Evolutionary conservation across 2,888 invertebrate genomes (phyloP).

Genomic region (Unio pictorum): DNA sequence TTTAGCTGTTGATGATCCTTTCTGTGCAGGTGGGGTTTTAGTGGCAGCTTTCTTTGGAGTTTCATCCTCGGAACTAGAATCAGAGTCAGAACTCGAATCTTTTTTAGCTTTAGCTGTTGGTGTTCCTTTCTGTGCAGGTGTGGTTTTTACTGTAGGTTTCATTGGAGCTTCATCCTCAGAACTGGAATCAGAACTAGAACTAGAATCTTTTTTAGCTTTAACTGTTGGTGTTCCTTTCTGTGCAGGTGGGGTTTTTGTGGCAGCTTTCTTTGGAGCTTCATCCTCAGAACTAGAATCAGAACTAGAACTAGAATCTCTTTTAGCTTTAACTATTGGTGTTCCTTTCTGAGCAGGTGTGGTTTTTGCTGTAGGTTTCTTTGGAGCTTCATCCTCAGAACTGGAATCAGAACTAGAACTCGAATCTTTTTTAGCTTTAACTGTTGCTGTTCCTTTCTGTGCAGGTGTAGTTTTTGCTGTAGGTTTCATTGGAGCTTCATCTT

Average conservation of each 20-base stretch:
- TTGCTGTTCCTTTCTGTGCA: too few relatives aligned
- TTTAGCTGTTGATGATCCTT: slow-evolving; percentile 11
- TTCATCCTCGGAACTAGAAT: slow-evolving; percentile 10
- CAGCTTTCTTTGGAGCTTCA: background rate
- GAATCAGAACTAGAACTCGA: too few relatives aligned
- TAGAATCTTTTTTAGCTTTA: background rate
- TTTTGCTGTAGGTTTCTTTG: slow-evolving; percentile 1
- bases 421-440: too few relatives aligned
- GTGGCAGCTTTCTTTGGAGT: slow-evolving; percentile 6
- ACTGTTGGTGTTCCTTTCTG: background rate
- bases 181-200: slow-evolving; percentile 20
- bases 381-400: too few relatives aligned
- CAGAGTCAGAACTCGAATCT: slow-evolving; percentile 4
- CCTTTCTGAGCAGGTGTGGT: slow-evolving; percentile 12
- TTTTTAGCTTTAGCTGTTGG: background rate
- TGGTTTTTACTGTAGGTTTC: slow-evolving; percentile 4
- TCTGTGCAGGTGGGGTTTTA: slow-evolving; percentile 6
- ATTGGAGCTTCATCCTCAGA: slow-evolving; percentile 17
- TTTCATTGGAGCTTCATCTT: too few relatives aligned
- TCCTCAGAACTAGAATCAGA: too few relatives aligned
- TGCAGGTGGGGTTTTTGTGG: slow-evolving; percentile 13
- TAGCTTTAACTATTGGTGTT: too few relatives aligned
- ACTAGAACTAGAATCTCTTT: too few relatives aligned
- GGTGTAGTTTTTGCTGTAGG: too few relatives aligned
- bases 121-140: slow-evolving; percentile 4